Evolutionary conservation across 53 echinoderm and acorn worm species (phyloP), one percentile per base, ranked within the genome.

Genomic region (Holothuria scabra): DNA sequence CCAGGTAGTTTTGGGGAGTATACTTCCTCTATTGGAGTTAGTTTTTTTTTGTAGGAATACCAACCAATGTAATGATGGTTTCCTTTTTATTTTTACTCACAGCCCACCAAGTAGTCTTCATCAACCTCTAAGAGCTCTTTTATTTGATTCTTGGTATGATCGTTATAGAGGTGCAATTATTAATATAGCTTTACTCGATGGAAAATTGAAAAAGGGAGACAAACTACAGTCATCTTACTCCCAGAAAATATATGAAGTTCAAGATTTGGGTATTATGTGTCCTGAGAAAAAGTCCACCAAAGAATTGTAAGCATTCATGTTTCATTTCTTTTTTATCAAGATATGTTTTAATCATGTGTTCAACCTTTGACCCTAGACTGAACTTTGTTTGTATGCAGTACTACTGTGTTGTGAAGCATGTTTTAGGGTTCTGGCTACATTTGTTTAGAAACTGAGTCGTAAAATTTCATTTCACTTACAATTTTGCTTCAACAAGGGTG

Each of bases 71-170:
- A 23, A 65, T 23, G 28, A 14, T 1, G 1, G 6, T 41, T 41
- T 41, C 35, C 3, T 35, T 35, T 41, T 11, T 28, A 3, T 16
- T 20, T 75, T 34, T 10, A 25, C 22, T 18, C 76, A 38, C 84
- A 95, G 96, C 8, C 96, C 96, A 14, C 60, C 72, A 52, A 85
- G 91, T 35, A 66, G 59, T 56, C 81, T 61, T 0, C 59, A 89
- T 9, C 63, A 57, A 46, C 92, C 93, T 12, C 69, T 96, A 32
- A 92, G 90, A 34, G 93, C 89, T 11, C 88, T 96, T 5, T 66
- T 96, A 29, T 94, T 96, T 84, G 96, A 96, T 71, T 96, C 96
- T 59, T 93, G 92, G 93, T 96, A 91, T 80, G 83, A 93, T 75
- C 90, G 88, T 46, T 93, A 92, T 66, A 79, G 90, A 28, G 96